A percentile compares a stretch with the other conserved stretches of the same genome.
These are phyloP conservation scores for Macropodus opercularis DNA, from an alignment of 2,797 vertebrate species.

Conservation along the genomic window DNA sequence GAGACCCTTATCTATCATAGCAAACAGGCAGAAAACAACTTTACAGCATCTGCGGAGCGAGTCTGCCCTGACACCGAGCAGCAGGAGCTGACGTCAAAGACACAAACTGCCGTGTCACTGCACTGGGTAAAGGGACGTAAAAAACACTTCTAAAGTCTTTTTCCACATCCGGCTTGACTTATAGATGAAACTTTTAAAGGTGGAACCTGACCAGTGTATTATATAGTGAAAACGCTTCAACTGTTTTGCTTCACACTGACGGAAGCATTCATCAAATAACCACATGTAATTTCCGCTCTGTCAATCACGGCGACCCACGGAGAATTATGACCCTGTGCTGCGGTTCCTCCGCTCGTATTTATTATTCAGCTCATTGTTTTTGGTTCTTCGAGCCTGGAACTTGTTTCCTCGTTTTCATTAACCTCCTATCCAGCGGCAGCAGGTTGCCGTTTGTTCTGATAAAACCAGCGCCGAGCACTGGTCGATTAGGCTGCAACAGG, in stretches of 20 bases:
- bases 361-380: neutral
- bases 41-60: conserved; percentile 36
- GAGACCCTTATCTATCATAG: conserved; percentile 55
- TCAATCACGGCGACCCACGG: neutral
- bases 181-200: conserved; percentile 13
- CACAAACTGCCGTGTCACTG: conserved; percentile 43
- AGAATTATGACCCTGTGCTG: neutral
- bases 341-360: neutral
- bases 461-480: neutral
- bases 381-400: neutral
- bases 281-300: neutral
- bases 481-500: neutral
- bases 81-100: conserved; percentile 32
- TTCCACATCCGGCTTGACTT: neutral
- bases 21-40: conserved; percentile 56
- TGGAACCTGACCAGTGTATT: neutral
- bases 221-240: conserved; percentile 4
- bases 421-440: neutral
- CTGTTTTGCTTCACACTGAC: neutral
- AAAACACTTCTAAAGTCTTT: conserved; percentile 7
- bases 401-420: neutral
- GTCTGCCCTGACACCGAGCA: conserved; percentile 35
- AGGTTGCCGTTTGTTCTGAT: neutral
- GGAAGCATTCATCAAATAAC: neutral
- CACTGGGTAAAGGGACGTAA: neutral